Conservation (phyloP, 2,888 invertebrate species). For the Hirudinaria manillensis region DNA sequence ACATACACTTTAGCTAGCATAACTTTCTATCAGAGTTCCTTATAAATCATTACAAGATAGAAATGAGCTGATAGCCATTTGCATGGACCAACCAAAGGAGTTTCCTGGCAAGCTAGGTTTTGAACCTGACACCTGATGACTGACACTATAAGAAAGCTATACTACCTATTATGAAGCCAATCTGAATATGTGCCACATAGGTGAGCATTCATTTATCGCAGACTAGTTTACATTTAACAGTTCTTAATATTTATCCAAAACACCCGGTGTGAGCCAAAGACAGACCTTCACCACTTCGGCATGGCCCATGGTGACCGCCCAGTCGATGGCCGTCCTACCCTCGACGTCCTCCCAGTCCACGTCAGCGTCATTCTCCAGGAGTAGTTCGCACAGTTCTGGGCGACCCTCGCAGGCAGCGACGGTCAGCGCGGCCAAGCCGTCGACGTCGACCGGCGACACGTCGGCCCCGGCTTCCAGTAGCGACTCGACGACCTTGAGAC, state of each 20-base stretch:
- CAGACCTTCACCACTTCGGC: slow-evolving; percentile 71
- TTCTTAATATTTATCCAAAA: neutral
- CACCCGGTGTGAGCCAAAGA: neutral
- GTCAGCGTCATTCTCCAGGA: slow-evolving; percentile 85
- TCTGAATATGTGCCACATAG: neutral
- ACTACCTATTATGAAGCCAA: neutral
- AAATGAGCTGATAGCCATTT: no score
- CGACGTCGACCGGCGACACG: slow-evolving; percentile 52
- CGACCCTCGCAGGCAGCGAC: slow-evolving; percentile 60
- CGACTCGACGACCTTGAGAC: slow-evolving; percentile 47
- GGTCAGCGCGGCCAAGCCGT: slow-evolving; percentile 52
- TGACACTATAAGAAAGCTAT: neutral
- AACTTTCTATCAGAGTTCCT: neutral
- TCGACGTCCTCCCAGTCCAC: slow-evolving; percentile 73
- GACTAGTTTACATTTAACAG: neutral
- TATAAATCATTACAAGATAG: neutral
- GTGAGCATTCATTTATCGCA: neutral
- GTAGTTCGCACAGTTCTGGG: slow-evolving; percentile 63
- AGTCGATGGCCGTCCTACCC: slow-evolving; percentile 49
- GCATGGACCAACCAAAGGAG: no score
- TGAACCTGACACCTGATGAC: no score
- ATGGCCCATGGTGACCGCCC: slow-evolving; percentile 77
- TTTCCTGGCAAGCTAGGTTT: no score
- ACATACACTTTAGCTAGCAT: neutral
- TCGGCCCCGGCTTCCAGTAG: slow-evolving; percentile 50